These are phyloP conservation scores for Apoderus coryli DNA, from an alignment of 2,888 invertebrate genomes.

Conservation along the genomic window DNA sequence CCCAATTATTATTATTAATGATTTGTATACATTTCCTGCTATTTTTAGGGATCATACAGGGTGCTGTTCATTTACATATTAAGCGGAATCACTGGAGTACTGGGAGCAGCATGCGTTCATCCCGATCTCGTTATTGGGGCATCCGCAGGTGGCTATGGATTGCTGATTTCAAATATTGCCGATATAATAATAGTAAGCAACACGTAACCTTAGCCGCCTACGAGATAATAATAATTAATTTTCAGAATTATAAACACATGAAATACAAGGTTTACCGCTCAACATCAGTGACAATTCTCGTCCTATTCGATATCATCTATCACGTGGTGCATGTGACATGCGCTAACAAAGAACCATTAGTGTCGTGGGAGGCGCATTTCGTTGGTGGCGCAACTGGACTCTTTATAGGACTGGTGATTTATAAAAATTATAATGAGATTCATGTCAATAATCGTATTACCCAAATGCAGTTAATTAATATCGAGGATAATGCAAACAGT, in stretches of 20 bases:
- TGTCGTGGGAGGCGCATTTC: slow-evolving; percentile 59
- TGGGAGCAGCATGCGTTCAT: slow-evolving; percentile 61
- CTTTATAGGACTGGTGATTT: slow-evolving; percentile 46
- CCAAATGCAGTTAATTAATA: no score
- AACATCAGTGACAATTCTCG: slow-evolving; percentile 45
- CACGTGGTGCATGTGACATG: slow-evolving; percentile 35
- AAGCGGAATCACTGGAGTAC: slow-evolving; percentile 61
- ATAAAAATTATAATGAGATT: slow-evolving; percentile 29
- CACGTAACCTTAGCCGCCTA: not conserved
- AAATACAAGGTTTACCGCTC: slow-evolving; percentile 38
- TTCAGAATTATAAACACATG: slow-evolving; percentile 34
- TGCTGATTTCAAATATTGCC: slow-evolving; percentile 74
- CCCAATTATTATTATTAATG: no score
- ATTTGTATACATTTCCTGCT: not conserved
- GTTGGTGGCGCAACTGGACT: slow-evolving; percentile 54
- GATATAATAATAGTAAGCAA: slow-evolving; percentile 56
- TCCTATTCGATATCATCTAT: slow-evolving; percentile 48
- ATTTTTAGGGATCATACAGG: slow-evolving; percentile 42
- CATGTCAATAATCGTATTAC: slow-evolving; percentile 4
- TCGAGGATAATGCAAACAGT: no score
- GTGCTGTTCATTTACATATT: slow-evolving; percentile 56
- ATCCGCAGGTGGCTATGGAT: slow-evolving; percentile 80
- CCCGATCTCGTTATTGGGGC: slow-evolving; percentile 74
- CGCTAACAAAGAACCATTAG: slow-evolving; percentile 34
- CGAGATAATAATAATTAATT: slow-evolving; percentile 20